Base-by-base conservation (phyloP, 2,797 vertebrate species). In the Labeo calbasu region DNA sequence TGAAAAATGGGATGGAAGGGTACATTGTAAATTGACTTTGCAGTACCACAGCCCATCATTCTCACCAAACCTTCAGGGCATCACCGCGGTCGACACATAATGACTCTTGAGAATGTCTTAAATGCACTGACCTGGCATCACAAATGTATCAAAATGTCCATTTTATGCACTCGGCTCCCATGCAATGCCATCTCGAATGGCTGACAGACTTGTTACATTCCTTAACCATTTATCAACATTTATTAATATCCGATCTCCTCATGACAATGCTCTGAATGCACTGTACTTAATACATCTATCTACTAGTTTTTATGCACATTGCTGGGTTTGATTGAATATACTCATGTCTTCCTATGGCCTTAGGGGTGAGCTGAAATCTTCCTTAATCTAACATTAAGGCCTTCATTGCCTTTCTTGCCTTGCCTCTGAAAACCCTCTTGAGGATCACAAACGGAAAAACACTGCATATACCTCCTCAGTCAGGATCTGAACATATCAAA, bases 301-400 rank as follows among this genome's bases (percentile, higher is more conserved):
- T 25, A 43, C 57, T 43, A 57, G 68, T 79, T 82, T 85, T 78
- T 79, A 66, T 83, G 87, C 71, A 63, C 72, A 81, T 9, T 25
- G 57, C 73, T 63, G 72, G 10, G 0, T 57, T 21, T 15, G 4
- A 65, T 55, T 82, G 57, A 63, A 48, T 78, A 86, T 19, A 77
- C 72, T 77, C 61, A 68, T 28, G 84, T 89, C 87, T 88, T 89
- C 88, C 87, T 85, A 72, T 84, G 85, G 88, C 85, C 87, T 89
- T 89, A 66, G 32, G 77, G 66, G 65, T 23, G 84, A 83, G 28
- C 71, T 65, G 46, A 32, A 28, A 50, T 68, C 79, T 63, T 79
- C 71, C 69, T 81, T 28, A 84, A 68, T 82, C 25, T 68, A 68
- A 72, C 69, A 28, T 21, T 25, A 65, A 81, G 70, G 87, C 55